phyloP scores from a whole-genome alignment of 2,888 invertebrate species.

The Synergus itoensis region DNA sequence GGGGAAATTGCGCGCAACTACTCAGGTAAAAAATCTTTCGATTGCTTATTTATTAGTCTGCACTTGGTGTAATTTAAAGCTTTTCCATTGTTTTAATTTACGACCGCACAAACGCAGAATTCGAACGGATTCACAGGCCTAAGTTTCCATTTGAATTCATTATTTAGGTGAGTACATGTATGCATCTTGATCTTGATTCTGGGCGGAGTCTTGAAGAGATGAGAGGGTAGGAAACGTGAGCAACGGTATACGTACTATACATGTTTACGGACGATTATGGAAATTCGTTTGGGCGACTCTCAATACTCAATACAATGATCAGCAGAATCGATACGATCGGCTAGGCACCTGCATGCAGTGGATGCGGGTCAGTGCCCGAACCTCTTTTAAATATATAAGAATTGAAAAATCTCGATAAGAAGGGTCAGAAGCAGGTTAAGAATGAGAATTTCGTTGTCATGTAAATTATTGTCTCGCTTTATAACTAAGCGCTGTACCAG shows the following conservation, averaged over 20 bases:
- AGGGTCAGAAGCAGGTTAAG: conserved; percentile 70
- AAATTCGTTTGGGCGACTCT: conserved; percentile 72
- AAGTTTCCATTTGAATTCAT: conserved; percentile 59
- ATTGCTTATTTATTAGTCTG: no score
- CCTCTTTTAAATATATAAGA: conserved; percentile 75
- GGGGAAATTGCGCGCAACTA: no score
- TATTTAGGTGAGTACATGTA: conserved; percentile 64
- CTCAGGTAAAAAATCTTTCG: no score
- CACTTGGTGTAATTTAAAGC: no score
- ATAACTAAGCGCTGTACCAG: conserved; percentile 25
- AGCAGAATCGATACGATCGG: conserved; percentile 73
- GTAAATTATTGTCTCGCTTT: conserved; percentile 71
- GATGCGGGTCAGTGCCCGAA: conserved; percentile 53
- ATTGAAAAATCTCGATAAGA: conserved; percentile 75
- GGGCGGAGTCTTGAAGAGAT: conserved; percentile 60
- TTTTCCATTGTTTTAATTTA: no score
- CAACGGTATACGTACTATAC: conserved; percentile 48
- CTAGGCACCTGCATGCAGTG: conserved; percentile 72
- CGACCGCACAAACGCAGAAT: conserved; percentile 23
- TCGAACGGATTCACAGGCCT: conserved; percentile 56
- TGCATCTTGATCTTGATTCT: conserved; percentile 68
- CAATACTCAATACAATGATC: conserved; percentile 76
- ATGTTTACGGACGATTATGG: conserved; percentile 69
- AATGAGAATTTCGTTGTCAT: conserved; percentile 74
- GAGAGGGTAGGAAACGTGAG: conserved; percentile 39